Base-by-base conservation (phyloP, 92 coral and sea anemone genomes). In the Porites evermanni region DNA sequence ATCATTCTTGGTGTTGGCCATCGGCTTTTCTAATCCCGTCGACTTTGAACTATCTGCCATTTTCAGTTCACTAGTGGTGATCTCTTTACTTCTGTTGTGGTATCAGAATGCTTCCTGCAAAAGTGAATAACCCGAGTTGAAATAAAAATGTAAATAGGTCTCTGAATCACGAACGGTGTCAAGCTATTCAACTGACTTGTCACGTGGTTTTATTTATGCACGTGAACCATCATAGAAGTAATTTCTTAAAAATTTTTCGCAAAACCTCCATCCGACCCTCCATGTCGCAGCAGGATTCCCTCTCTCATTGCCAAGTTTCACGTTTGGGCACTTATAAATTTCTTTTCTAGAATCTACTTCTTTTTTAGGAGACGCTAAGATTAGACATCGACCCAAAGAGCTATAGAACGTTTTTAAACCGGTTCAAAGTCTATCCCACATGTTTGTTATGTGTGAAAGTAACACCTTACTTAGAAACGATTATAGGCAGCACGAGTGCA, bases 11-110 rank as follows among this genome's bases (percentile, higher is more conserved):
- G 82, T 61, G n/a, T 75, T 80, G 47, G 77, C 24, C 24, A 85
- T 44, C 12, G 75, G 81, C 75, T 88, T 80, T 29, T 4, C 79
- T 53, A 73, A 20, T 64, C 52, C 80, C 10, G 51, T 47, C 38
- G 73, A 47, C 23, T 83, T 65, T 74, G 80, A 64, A 26, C 80
- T 73, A 38, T 83, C 87, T 50, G 73, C 87, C 87, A 83, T 83
- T 81, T 81, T 71, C 24, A 32, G 44, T 44, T 12, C 38, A 53
- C 20, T 58, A 52, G 2, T 16, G 21, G 66, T 65, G 85, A 67
- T 70, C 44, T 29, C 65, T 56, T 18, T 26, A 17, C 67, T 69
- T 13, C 19, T 16, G 61, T 73, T 51, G 47, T 61, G 32, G 54
- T 44, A 18, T 77, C 38, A 56, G 21, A 58, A 70, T 21, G 78